A percentile compares a stretch with the other conserved stretches of the same genome.
These are phyloP conservation scores for Cavia aperea DNA, from an alignment of 2,113 vertebrate genomes.

Conservation along the genomic window DNA sequence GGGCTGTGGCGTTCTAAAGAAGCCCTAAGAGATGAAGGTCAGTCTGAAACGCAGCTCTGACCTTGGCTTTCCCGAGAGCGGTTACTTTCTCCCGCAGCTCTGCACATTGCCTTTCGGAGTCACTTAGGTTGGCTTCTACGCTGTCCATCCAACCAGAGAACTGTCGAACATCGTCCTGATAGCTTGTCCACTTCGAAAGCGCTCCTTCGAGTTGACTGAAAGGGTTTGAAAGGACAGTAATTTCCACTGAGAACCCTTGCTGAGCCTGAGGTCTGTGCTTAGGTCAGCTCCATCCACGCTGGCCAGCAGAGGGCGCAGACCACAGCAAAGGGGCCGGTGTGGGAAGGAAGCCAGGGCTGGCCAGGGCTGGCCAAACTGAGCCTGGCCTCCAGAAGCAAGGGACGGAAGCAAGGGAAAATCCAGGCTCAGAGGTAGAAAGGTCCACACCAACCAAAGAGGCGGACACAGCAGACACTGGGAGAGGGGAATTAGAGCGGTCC, in stretches of 20 bases:
- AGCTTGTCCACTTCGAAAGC: constrained; percentile 96
- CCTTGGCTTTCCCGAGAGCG: constrained; percentile 91
- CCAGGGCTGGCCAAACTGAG: not conserved
- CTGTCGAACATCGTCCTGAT: constrained; percentile 93
- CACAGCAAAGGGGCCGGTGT: rapidly evolving
- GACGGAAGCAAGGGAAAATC: not conserved
- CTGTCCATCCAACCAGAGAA: constrained; percentile 93
- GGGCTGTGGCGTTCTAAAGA: rapidly evolving
- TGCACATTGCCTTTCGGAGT: constrained; percentile 82
- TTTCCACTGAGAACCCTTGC: rapidly evolving
- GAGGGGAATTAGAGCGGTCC: rapidly evolving
- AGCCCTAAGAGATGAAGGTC: rapidly evolving
- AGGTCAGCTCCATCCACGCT: rapidly evolving
- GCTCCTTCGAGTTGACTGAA: constrained; percentile 93
- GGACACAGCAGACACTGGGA: not conserved
- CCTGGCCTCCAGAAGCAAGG: not conserved
- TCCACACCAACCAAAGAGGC: not conserved
- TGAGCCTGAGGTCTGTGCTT: rapidly evolving
- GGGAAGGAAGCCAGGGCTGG: rapidly evolving
- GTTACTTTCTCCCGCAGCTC: constrained; percentile 93
- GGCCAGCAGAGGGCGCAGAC: not conserved
- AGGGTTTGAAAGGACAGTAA: not conserved
- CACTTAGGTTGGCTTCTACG: constrained; percentile 84
- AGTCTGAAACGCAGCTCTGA: constrained; percentile 37
- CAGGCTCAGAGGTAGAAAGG: not conserved